Conservation (phyloP, 1,140 invertebrate species). For the Brachionus asplanchnoidis region DNA sequence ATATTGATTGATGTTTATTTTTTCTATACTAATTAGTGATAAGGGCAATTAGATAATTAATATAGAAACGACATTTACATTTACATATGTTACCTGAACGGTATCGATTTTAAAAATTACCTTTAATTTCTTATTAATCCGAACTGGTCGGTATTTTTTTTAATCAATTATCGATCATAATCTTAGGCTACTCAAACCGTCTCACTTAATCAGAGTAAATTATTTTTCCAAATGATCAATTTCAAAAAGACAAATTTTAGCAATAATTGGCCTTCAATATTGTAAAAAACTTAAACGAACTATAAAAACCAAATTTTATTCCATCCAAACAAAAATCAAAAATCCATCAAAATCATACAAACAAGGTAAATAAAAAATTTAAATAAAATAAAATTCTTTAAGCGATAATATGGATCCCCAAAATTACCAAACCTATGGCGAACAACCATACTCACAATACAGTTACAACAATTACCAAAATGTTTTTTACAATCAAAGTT, state of each 20-base stretch:
- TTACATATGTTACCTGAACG: not conserved
- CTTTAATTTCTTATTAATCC: not conserved
- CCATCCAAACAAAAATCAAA: not conserved
- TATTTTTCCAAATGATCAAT: conserved; percentile 11
- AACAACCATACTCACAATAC: not conserved
- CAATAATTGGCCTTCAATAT: not conserved
- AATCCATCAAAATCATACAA: not conserved
- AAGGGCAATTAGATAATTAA: not conserved
- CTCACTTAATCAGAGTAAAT: conserved; percentile 29
- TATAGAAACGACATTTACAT: too few relatives aligned
- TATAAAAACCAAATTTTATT: not conserved
- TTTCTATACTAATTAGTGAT: not conserved
- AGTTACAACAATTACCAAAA: not conserved
- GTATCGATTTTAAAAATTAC: not conserved
- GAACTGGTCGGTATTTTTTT: not conserved
- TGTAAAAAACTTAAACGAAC: not conserved
- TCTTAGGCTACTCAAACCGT: not conserved
- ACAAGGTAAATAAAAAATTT: not conserved
- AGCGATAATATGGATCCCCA: not conserved
- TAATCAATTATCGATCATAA: not conserved
- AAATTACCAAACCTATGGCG: not conserved
- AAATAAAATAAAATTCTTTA: too few relatives aligned
- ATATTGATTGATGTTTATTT: too few relatives aligned
- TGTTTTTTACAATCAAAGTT: not conserved
- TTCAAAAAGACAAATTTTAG: not conserved